Evolutionary conservation across 1,140 invertebrate genomes (phyloP), one percentile per base, ranked within the genome.

Genomic region (Meloidogyne chitwoodi): DNA sequence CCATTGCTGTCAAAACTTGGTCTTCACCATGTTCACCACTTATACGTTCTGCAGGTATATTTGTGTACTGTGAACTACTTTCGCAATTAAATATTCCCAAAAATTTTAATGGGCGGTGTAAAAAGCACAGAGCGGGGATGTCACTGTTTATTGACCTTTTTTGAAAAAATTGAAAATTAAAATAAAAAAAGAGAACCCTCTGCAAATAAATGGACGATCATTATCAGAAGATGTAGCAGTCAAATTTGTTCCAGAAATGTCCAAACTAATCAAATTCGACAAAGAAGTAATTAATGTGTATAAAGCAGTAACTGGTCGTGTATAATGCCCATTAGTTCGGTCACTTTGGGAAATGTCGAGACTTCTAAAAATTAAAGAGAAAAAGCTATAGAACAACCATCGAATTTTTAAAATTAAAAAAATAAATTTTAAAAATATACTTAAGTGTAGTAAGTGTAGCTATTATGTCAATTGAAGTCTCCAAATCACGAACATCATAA

Each of bases 21-120:
- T 79, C 68, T 66, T 79, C 78, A 4, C 78, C 78, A 34, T 75
- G 63, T 24, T 79, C 78, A 29, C 78, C 78, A 31, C 77, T 66
- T 4, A 78, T 63, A 79, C 68, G 67, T 74, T 65, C 56, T 34
- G 78, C 78, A n/a, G 78, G 78, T 0, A 79, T 79, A 56, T 66
- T 80, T 63, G 38, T 31, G 29, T 73, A 79, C 11, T 79, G 78
- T 1, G 78, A 64, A 44, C 76, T 68, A 12, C 44, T 71, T 19
- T 80, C 78, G 27, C 78, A 79, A 27, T 79, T 79, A 65, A 80
- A 79, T 26, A 79, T 80, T 62, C 78, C 78, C 78, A 79, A 65
- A 75, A 65, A 79, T 48, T 79, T 68, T 19, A 79, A 56, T 16
- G 78, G 78, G n/a, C 61, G 56, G 0, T 48, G 29, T 68, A 79